These are phyloP conservation scores for Chiloscyllium punctatum DNA, from an alignment of 2,797 vertebrate species.

Conservation along the genomic window DNA sequence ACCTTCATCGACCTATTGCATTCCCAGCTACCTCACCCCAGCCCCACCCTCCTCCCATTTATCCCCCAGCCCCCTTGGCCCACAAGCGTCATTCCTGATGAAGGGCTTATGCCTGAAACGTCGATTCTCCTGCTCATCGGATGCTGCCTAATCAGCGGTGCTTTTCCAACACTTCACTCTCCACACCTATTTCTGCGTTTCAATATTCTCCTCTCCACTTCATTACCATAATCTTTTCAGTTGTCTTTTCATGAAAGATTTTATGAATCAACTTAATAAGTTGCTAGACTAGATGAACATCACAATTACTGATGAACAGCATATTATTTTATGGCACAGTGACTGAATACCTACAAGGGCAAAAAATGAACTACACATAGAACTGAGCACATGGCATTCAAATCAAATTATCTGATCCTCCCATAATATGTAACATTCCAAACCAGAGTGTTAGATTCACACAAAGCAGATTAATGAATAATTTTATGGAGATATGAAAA, in stretches of 20 bases:
- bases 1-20: too few relatives aligned
- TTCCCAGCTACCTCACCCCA: too few relatives aligned
- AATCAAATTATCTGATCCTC: slow-evolving; percentile 23
- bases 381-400: slow-evolving; percentile 17
- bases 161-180: too few relatives aligned
- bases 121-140: too few relatives aligned
- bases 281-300: slow-evolving; percentile 26
- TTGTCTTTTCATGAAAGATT: slow-evolving; percentile 9
- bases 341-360: background rate
- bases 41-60: too few relatives aligned
- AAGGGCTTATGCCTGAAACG: too few relatives aligned
- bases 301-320: background rate
- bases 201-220: slow-evolving; percentile 40
- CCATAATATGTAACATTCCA: background rate
- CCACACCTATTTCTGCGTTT: slow-evolving; percentile 51
- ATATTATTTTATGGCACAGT: background rate
- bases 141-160: too few relatives aligned
- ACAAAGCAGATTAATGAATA: slow-evolving; percentile 22
- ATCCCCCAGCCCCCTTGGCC: too few relatives aligned
- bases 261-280: slow-evolving; percentile 10
- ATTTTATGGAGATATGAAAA: background rate
- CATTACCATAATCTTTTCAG: slow-evolving; percentile 13
- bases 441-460: background rate
- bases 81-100: too few relatives aligned
- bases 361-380: background rate